Base-by-base conservation (phyloP, 2,797 vertebrate species). In the Simalia tracyae region DNA sequence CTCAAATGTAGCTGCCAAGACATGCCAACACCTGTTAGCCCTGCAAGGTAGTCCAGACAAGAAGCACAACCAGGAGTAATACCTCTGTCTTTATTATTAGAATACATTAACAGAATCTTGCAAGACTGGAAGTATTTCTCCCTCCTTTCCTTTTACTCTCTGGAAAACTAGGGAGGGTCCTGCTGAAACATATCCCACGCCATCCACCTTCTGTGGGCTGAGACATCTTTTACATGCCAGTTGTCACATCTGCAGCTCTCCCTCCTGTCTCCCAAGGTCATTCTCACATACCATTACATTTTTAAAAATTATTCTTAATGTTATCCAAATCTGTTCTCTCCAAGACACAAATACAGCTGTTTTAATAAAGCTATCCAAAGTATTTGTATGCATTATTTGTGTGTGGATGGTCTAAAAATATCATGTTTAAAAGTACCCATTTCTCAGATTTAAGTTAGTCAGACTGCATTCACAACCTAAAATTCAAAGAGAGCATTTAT, bases 401-500 rank as follows among this genome's bases (percentile, higher is more conserved):
- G 31, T 57, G 17, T 89, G 60, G 76, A n/a, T n/a, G 8, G 10
- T 42, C 60, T 76, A 46, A 92, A 87, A 57, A 84, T 89, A 84
- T 17, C 36, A 63, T 84, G 31, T n/a, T 64, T 81, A 26, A 87
- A 84, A 92, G 84, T 87, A 84, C 31, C 87, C 26, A 84, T 87
- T 87, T 81, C 63, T 59, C 31, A 84, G 63, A 90, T 90, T 90
- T 88, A 76, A 60, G 26, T 31, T 81, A 57, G 60, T 36, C 72
- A 89, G 15, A 84, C 50, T 42, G 56, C 86, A 36, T 46, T 84
- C 89, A 57, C 87, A 92, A 46, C 89, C 89, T 66, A 57, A 89
- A 84, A 64, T 66, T 84, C 46, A 57, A n/a, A 54, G 59, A 36
- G 42, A 89, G 76, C 72, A 66, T 57, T 86, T 92, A 76, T 66